phyloP scores from a whole-genome alignment of 2,797 vertebrate species.

The Rhyacichthys aspro region DNA sequence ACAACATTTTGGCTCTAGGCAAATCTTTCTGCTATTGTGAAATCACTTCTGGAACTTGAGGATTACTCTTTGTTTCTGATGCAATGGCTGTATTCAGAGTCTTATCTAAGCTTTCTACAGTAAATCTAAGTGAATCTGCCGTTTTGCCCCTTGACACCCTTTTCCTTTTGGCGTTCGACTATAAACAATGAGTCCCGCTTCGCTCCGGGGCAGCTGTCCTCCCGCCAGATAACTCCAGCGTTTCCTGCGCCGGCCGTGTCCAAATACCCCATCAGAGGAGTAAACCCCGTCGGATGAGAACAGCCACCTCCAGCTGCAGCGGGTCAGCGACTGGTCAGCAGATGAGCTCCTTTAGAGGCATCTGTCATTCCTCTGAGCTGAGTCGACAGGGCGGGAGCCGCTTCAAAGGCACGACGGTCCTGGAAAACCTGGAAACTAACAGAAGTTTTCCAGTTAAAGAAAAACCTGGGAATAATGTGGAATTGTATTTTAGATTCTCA shows the following conservation, averaged over 20 bases:
- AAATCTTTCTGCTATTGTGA: too few relatives aligned
- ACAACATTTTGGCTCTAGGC: too few relatives aligned
- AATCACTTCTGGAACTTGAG: constrained; percentile 35
- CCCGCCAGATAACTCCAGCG: constrained; percentile 53
- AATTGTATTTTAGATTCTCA: too few relatives aligned
- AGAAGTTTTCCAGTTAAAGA: too few relatives aligned
- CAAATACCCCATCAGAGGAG: constrained; percentile 70
- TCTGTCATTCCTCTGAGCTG: constrained; percentile 53
- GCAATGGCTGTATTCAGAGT: constrained; percentile 12
- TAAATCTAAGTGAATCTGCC: constrained; percentile 55
- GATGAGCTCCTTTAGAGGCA: constrained; percentile 52
- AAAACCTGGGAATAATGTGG: too few relatives aligned
- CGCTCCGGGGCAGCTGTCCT: constrained; percentile 36
- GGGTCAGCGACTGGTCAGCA: constrained; percentile 63
- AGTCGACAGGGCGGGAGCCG: constrained; percentile 26
- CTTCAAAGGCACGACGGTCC: constrained; percentile 15
- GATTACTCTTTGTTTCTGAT: constrained; percentile 35
- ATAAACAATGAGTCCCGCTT: constrained; percentile 62
- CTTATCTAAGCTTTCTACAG: constrained; percentile 57
- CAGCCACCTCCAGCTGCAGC: constrained; percentile 48
- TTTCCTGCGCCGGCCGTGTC: constrained; percentile 57
- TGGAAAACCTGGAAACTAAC: neutral
- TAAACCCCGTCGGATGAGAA: constrained; percentile 44
- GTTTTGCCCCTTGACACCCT: constrained; percentile 57
- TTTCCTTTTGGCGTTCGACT: constrained; percentile 64